A percentile compares a stretch with the other conserved stretches of the same genome.
Evolutionary conservation across 2,888 invertebrate genomes (phyloP).

Genomic region (Stramonita haemastoma): DNA sequence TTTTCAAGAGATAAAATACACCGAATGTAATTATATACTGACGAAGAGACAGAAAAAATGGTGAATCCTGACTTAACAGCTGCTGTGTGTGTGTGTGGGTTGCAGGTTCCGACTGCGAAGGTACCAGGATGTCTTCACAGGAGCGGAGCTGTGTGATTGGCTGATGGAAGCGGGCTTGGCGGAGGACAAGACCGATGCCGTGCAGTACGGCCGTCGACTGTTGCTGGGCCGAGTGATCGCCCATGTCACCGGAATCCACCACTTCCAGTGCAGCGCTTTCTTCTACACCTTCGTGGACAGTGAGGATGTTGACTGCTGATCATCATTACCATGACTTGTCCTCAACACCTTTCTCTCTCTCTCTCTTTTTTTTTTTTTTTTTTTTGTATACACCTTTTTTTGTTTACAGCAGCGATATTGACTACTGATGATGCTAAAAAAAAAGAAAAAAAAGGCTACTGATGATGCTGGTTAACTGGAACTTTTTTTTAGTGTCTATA

Average conservation of each 20-base stretch:
- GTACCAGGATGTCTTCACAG: constrained; percentile 74
- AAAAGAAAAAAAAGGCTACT: no score
- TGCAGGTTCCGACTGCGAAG: constrained; percentile 42
- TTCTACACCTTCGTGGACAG: constrained; percentile 85
- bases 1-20: no score
- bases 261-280: constrained; percentile 86
- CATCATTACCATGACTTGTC: background rate
- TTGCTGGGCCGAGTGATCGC: constrained; percentile 90
- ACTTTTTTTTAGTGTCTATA: background rate
- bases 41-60: no score
- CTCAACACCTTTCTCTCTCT: background rate
- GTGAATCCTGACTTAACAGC: no score
- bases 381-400: background rate
- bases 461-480: background rate
- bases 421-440: no score
- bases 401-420: background rate
- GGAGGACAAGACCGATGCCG: constrained; percentile 87
- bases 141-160: constrained; percentile 90
- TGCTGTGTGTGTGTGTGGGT: background rate
- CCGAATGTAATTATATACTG: no score
- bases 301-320: constrained; percentile 47
- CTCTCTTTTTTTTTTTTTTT: background rate
- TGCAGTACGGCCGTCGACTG: constrained; percentile 89
- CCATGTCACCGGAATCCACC: constrained; percentile 89
- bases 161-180: constrained; percentile 88